Evolutionary conservation across 2,888 invertebrate species (phyloP), one percentile per base, ranked within the genome.

Genomic region (Dynastes maya): DNA sequence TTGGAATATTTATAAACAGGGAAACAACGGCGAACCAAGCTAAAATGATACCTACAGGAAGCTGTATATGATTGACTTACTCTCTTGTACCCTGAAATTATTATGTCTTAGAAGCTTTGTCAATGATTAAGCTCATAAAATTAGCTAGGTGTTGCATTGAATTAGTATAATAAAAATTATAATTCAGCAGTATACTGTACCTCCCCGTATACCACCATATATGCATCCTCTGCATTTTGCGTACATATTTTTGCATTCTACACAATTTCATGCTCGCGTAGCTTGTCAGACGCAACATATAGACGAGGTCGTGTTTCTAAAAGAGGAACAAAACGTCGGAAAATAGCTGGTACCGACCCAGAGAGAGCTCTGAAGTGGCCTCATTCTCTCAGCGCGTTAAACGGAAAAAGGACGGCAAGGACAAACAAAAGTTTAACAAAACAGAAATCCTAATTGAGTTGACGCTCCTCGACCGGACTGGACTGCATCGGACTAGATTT

Each of bases 391-490:
- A 8, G 45, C 68, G 22, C 49, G 45, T 11, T 53, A 13, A 53
- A 55, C 58, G 58, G 32, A 58, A 72, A 55, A 22, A 37, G 53
- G 53, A 72, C 5, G 5, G 32, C 32, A 6, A 37, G 32, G 32
- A 37, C 11, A 55, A 32, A 32, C 53, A 45, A 55, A 72, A 40
- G 55, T 53, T 37, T 55, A 72, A 72, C 58, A 72, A 72, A 72
- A 72, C 58, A 72, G 71, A 58, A 58, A 72, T 72, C 61, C 55
- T 55, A 72, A 74, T 68, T 68, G 68, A 68, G 68, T 49, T 27
- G 49, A 68, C 68, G 45, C 49, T 68, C 9, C 51, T 68, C 9
- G 68, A 27, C 45, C 9, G 49, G 49, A 49, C 49, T 68, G 51
- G 9, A 45, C 49, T 68, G 68, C 22, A 45, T 27, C 11, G 68